These are phyloP conservation scores for Lipophrys pholis DNA, from an alignment of 2,113 vertebrate genomes.

Conservation along the genomic window DNA sequence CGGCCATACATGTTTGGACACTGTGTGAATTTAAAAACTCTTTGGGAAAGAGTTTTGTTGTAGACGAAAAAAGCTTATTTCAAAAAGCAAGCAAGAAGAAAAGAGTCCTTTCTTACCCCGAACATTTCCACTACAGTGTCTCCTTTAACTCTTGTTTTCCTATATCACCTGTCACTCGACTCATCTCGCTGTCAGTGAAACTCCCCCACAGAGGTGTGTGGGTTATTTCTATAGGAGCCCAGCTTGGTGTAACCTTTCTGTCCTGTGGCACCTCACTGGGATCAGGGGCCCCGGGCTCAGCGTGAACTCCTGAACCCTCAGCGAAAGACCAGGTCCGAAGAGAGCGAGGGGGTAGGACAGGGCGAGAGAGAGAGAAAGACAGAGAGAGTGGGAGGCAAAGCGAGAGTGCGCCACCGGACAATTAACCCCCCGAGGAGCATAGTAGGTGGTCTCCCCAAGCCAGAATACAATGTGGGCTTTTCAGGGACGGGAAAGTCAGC, in stretches of 20 bases:
- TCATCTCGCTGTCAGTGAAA: constrained; percentile 6
- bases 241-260: constrained; percentile 74
- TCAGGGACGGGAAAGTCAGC: constrained; percentile 29
- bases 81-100: no score
- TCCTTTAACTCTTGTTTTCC: constrained; percentile 16
- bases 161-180: not conserved
- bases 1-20: not conserved
- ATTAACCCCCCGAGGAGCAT: constrained; percentile 72
- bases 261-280: constrained; percentile 65
- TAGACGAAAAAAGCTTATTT: no score
- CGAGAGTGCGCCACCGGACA: constrained; percentile 59
- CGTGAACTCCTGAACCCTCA: constrained; percentile 55
- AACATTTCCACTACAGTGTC: constrained; percentile 17
- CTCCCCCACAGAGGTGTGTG: constrained; percentile 15
- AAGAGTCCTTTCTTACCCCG: not conserved
- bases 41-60: no score
- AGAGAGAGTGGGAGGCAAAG: constrained; percentile 51
- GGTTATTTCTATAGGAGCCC: constrained; percentile 58
- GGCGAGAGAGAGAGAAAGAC: constrained; percentile 29
- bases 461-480: constrained; percentile 40
- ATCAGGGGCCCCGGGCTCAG: constrained; percentile 54
- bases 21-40: no score
- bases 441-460: constrained; percentile 65
- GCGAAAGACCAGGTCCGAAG: constrained; percentile 10
- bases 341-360: not conserved